Evolutionary conservation across 2,113 vertebrate genomes (phyloP), one percentile per base, ranked within the genome.

Genomic region (Ptyas mucosa): DNA sequence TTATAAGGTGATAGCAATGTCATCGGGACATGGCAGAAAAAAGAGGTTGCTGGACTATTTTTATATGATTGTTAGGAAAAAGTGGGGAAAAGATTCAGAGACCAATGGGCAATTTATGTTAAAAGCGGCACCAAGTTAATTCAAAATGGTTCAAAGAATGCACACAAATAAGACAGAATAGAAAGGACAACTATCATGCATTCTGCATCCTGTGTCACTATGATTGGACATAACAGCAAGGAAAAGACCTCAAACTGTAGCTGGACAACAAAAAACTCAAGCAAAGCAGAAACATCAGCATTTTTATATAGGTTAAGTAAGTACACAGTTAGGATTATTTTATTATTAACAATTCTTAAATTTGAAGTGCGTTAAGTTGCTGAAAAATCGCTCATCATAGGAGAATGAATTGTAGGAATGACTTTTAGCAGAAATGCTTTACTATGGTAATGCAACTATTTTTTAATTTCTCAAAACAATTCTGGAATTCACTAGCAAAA

Each of bases 391-490:
- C 0, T 92, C 49, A 55, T 93, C 92, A 87, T 6, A 91, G 54
- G 10, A 52, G 52, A 92, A 92, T 75, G 90, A 93, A 95, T 21
- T 86, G 90, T 46, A 91, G 93, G 52, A 2, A 0, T 39, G 34
- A 0, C 12, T 92, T 95, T 89, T 94, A 88, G 91, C 81, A 61
- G 55, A 46, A 14, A 53, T 39, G 58, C 29, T 89, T 85, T 55
- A 53, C 5, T 5, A 10, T 54, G 43, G 34, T 23, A 9, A 0
- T 9, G 64, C 54, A 90, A 54, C 93, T 46, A 81, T 11, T 55
- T 96, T 89, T 39, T 0, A 39, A n/a, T 89, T 43, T 92, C 87
- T 55, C 49, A 54, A 93, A 93, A 88, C 69, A 90, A 10, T 85
- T 87, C 69, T 89, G 52, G 90, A 91, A 88, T 11, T 61, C 29